phyloP scores from a whole-genome alignment of 1,140 invertebrate species.

The Tribolium castaneum region DNA sequence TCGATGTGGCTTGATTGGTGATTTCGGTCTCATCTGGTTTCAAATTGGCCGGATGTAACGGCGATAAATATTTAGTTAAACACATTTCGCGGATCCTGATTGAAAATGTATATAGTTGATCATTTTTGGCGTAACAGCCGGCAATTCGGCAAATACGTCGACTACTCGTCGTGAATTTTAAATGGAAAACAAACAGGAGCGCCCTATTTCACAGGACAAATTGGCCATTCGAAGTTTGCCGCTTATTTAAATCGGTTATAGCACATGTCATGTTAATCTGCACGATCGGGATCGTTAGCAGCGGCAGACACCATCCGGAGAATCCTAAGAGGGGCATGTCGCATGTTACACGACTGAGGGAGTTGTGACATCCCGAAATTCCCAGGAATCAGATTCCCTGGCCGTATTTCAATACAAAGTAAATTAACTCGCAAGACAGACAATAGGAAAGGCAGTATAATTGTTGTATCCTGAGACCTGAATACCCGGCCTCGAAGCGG shows the following conservation, averaged over 20 bases:
- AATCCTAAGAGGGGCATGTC: slow-evolving; percentile 31
- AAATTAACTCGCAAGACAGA: slow-evolving; percentile 47
- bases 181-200: slow-evolving; percentile 30
- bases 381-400: slow-evolving; percentile 41
- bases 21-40: slow-evolving; percentile 5
- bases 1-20: neutral
- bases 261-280: slow-evolving; percentile 38
- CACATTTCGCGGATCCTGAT: slow-evolving; percentile 30
- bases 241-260: slow-evolving; percentile 40
- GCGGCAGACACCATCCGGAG: slow-evolving; percentile 3
- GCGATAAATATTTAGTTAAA: slow-evolving; percentile 35
- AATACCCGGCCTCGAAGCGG: slow-evolving; percentile 13
- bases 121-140: slow-evolving; percentile 35
- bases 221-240: slow-evolving; percentile 28
- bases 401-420: slow-evolving; percentile 48
- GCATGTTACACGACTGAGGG: slow-evolving; percentile 39
- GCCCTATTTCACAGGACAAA: slow-evolving; percentile 8
- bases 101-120: slow-evolving; percentile 40
- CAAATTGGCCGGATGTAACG: slow-evolving; percentile 16
- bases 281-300: neutral
- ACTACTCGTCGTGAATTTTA: slow-evolving; percentile 37
- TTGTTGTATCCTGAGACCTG: slow-evolving; percentile 41
- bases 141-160: slow-evolving; percentile 35
- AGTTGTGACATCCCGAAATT: slow-evolving; percentile 42
- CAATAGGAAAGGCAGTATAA: slow-evolving; percentile 45